Base-by-base conservation (phyloP, 2,113 vertebrate species). In the Sinocyclocheilus anshuiensis region DNA sequence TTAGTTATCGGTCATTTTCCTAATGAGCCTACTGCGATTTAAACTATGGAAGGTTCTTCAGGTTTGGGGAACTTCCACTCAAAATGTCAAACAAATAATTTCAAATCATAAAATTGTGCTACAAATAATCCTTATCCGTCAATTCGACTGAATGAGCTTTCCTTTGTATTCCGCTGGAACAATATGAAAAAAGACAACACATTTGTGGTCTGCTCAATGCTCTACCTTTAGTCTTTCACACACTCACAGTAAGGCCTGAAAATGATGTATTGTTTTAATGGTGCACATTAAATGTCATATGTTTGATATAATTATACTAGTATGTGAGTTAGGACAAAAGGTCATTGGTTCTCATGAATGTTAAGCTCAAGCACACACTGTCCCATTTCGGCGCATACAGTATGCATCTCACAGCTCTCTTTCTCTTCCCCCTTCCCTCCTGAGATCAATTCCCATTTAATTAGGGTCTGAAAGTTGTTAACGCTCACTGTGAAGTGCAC, bases 361-460 rank as follows among this genome's bases (percentile, higher is more conserved):
- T 39, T 77, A 76, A 48, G 18, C 75, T 67, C 63, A 61, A n/a
- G n/a, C 57, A 80, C 48, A 71, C 22, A 39, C 7, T 9, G 26
- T 15, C 22, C 57, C 74, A 39, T 42, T 72, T 20, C 6, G 53
- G 77, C 16, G 11, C 22, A 39, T 57, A 74, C 53, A 74, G 29
- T 9, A 69, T 75, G 36, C 29, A 16, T 22, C 69, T 63, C 79
- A 50, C 79, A 75, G 11, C 81, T 87, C 45, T 22, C 29, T 83
- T 26, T 29, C 22, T 79, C 50, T 11, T 33, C 72, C 53, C 5
- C 5, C 15, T 36, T 20, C 33, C 9, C 63, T 81, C 53, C 7
- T 50, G 11, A 63, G 69, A 81, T 86, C 84, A 81, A 86, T 86
- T 86, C 55, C 67, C 78, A 81, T 74, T 86, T 86, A 80, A 86